phyloP scores from a whole-genome alignment of 2,113 vertebrate genomes.

The Setophaga kirtlandii region DNA sequence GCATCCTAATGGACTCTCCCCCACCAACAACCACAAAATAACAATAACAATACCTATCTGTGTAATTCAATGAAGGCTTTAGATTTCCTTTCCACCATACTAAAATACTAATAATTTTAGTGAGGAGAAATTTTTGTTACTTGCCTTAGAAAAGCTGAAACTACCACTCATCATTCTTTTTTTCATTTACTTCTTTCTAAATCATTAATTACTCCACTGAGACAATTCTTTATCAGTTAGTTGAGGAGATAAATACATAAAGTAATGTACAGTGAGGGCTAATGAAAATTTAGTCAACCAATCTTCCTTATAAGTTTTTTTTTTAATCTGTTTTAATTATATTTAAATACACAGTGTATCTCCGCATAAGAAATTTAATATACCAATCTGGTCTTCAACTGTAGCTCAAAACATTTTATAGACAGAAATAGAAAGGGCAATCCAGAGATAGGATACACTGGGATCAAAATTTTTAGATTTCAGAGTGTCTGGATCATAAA shows the following conservation, averaged over 20 bases:
- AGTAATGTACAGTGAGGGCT: neutral
- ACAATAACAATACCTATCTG: neutral
- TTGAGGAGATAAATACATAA: neutral
- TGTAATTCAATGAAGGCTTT: neutral
- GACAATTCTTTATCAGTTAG: neutral
- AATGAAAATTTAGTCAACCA: neutral
- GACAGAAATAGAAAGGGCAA: neutral
- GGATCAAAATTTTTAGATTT: neutral
- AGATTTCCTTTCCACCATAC: constrained; percentile 29
- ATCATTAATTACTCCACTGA: neutral
- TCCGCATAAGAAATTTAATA: constrained; percentile 36
- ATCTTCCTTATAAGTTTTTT: neutral
- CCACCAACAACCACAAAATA: neutral
- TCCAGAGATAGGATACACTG: neutral
- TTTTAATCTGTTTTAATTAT: constrained; percentile 37
- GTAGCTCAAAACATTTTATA: constrained; percentile 37
- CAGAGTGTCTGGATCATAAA: neutral
- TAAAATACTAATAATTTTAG: neutral
- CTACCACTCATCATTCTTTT: neutral
- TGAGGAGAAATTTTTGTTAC: neutral
- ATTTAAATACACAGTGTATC: constrained; percentile 40
- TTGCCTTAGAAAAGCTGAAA: constrained; percentile 53
- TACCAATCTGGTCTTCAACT: constrained; percentile 24
- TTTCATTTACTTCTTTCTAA: neutral
- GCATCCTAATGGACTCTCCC: neutral